Evolutionary conservation across 37 sponge, comb jelly and placozoan species (phyloP).

Genomic region (Crambe crambe): DNA sequence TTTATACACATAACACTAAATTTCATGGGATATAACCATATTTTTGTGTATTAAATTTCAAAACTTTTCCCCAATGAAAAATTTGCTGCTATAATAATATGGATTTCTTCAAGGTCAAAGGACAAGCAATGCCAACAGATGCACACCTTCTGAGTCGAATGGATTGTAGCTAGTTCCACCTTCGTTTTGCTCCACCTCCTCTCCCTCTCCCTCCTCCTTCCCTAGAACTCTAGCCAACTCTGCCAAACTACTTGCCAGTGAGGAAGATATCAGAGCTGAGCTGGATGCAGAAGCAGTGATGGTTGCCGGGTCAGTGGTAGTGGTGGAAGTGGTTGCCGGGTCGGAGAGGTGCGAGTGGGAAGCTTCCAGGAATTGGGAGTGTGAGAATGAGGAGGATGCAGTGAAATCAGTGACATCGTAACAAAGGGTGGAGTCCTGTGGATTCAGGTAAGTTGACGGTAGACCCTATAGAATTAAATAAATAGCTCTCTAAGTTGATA

Average conservation of each 20-base stretch:
- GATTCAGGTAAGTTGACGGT: constrained; percentile 8
- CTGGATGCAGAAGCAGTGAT: neutral
- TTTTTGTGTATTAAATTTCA: no score
- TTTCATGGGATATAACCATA: no score
- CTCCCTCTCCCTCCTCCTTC: neutral
- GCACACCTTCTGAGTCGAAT: constrained; percentile 40
- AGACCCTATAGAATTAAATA: neutral
- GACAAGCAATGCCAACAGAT: no score
- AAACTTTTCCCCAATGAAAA: no score
- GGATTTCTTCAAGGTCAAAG: no score
- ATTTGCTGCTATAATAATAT: no score
- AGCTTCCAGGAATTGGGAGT: neutral
- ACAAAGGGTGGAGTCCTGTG: neutral
- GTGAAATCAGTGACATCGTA: neutral
- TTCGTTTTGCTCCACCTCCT: neutral
- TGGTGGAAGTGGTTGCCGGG: no score
- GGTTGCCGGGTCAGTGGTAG: no score
- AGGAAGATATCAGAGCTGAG: constrained; percentile 12
- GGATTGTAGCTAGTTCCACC: constrained; percentile 23
- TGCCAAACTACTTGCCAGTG: constrained; percentile 4
- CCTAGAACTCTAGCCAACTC: constrained; percentile 1
- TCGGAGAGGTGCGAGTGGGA: no score
- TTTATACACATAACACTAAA: no score
- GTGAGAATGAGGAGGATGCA: neutral
- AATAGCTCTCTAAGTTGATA: neutral